Conservation (phyloP, 2,113 vertebrate species). For the Trogon melanurus region DNA sequence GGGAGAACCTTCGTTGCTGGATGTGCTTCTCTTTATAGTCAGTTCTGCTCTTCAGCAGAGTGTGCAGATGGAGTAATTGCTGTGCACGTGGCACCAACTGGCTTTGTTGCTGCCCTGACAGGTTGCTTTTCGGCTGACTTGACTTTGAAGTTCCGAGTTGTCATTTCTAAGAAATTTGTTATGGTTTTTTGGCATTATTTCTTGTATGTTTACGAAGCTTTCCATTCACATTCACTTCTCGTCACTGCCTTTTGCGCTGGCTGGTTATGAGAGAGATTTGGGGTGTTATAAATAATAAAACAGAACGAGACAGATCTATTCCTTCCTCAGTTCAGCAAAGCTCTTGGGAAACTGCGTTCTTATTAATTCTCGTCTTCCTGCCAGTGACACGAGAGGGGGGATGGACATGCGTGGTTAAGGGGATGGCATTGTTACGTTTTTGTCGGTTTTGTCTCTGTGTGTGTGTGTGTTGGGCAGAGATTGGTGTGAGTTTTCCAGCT, state of each 20-base stretch:
- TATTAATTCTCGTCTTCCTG: background rate
- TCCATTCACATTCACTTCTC: constrained; percentile 22
- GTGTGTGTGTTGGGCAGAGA: constrained; percentile 15
- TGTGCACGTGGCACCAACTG: background rate
- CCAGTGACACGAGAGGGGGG: background rate
- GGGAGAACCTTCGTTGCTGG: background rate
- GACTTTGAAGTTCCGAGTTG: constrained; percentile 37
- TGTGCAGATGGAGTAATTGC: constrained; percentile 11
- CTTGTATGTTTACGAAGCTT: background rate
- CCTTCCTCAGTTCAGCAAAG: background rate
- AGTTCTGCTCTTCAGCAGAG: background rate
- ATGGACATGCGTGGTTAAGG: background rate
- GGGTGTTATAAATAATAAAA: constrained; percentile 64
- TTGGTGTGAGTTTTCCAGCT: background rate
- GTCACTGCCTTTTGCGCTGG: constrained; percentile 12
- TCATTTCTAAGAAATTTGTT: constrained; percentile 35
- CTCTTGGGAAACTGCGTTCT: constrained; percentile 18
- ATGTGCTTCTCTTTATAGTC: background rate
- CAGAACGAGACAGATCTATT: background rate
- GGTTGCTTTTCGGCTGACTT: background rate
- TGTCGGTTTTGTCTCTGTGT: background rate
- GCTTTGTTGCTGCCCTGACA: constrained; percentile 45
- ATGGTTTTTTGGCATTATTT: constrained; percentile 1
- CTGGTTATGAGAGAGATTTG: background rate
- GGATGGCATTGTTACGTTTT: background rate